Conservation (phyloP, 2,113 vertebrate species). For the Mastomys natalensis region DNA sequence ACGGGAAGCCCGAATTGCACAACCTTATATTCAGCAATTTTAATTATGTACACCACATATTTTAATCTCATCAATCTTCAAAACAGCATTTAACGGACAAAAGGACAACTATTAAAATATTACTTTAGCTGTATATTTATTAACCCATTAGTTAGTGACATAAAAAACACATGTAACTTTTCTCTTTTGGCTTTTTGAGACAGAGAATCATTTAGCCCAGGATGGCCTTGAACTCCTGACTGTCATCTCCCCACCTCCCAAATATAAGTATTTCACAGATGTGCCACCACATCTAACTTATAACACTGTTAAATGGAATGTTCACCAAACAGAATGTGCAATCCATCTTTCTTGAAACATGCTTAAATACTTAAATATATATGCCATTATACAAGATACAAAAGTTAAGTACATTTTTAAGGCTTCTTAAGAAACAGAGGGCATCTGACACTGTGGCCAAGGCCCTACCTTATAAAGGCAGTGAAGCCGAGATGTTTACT, state of each 20-base stretch:
- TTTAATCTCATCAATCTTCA: constrained; percentile 42
- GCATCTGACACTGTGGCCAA: neutral
- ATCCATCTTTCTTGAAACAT: constrained; percentile 5
- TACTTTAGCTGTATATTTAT: neutral
- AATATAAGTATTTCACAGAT: neutral
- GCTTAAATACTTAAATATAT: neutral
- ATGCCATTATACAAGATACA: neutral
- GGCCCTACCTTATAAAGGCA: neutral
- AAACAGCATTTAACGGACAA: constrained; percentile 7
- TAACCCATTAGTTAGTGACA: neutral
- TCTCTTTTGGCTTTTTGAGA: neutral
- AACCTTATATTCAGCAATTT: neutral
- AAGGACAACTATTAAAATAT: neutral
- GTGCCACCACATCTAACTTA: neutral
- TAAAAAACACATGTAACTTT: neutral
- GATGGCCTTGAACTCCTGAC: neutral
- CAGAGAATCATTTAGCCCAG: neutral
- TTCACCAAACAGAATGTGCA: neutral
- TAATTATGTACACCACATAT: constrained; percentile 3
- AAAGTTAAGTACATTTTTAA: neutral
- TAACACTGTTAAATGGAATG: constrained; percentile 4
- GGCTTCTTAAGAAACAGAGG: neutral
- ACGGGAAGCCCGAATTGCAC: neutral
- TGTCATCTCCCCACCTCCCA: neutral
- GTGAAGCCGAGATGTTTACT: neutral